Conservation (phyloP, 2,888 invertebrate genomes). For the Stenodera caucasica region DNA sequence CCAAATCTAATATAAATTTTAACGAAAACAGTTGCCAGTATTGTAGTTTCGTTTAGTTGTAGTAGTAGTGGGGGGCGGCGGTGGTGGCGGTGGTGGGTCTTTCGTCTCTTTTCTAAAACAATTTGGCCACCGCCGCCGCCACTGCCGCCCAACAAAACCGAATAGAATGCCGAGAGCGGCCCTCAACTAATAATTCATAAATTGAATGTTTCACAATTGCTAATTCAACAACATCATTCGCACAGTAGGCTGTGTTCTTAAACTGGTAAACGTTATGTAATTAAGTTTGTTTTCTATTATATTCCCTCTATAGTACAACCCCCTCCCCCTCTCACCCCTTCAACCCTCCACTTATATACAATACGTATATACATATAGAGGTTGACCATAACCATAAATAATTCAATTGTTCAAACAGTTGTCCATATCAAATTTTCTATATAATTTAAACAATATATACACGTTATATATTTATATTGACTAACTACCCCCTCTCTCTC, state of each 20-base stretch:
- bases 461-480: neutral
- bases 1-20: conserved; percentile 54
- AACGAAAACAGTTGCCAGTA: conserved; percentile 38
- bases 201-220: conserved; percentile 57
- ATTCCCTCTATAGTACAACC: conserved; percentile 43
- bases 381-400: conserved; percentile 54
- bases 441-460: neutral
- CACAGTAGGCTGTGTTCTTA: conserved; percentile 53
- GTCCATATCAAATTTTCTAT: conserved; percentile 27
- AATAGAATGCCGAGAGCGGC: conserved; percentile 35
- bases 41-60: neutral
- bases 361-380: conserved; percentile 40
- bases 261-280: conserved; percentile 51
- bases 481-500: too few species aligned
- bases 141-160: conserved; percentile 6
- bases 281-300: conserved; percentile 59
- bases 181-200: conserved; percentile 55
- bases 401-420: conserved; percentile 51
- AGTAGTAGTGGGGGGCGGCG: neutral
- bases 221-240: conserved; percentile 55
- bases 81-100: neutral
- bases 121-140: neutral
- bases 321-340: too few species aligned
- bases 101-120: neutral
- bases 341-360: too few species aligned